These are phyloP conservation scores for Teleiodes luculella DNA, from an alignment of 2,888 invertebrate genomes.

Conservation along the genomic window DNA sequence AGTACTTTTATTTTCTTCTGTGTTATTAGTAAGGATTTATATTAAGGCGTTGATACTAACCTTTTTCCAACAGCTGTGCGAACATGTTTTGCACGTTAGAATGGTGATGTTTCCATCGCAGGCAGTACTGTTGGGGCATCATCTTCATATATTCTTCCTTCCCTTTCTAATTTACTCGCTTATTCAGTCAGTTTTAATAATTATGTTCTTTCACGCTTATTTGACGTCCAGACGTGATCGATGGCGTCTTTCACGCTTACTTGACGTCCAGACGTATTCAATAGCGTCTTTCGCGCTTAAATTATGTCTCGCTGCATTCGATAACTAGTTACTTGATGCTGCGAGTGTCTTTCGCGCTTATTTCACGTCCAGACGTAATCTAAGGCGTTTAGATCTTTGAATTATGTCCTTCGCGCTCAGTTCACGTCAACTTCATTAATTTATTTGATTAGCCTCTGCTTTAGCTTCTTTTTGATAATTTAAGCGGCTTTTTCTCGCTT, in stretches of 20 bases:
- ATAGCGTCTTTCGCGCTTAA: too few relatives aligned
- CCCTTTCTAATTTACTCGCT: not conserved
- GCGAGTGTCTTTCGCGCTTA: not conserved
- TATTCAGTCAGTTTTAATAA: not conserved
- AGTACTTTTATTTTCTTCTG: too few relatives aligned
- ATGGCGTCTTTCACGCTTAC: not conserved
- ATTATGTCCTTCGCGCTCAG: too few relatives aligned
- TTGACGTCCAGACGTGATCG: too few relatives aligned
- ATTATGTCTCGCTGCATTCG: too few relatives aligned
- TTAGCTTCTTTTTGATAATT: not conserved
- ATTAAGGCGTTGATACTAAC: constrained; percentile 35
- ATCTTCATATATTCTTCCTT: constrained; percentile 56
- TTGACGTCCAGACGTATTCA: not conserved
- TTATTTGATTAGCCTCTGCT: not conserved
- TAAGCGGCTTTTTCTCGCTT: not conserved
- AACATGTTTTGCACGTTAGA: constrained; percentile 94
- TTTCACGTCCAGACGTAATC: too few relatives aligned
- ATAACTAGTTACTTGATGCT: too few relatives aligned
- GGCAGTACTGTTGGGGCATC: constrained; percentile 93
- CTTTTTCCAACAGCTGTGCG: constrained; percentile 87
- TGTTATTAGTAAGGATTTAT: not conserved
- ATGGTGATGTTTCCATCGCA: constrained; percentile 96
- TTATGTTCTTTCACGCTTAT: not conserved
- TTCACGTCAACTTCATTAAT: too few relatives aligned
- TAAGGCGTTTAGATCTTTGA: not conserved